These are phyloP conservation scores for Lophochroa leadbeateri DNA, from an alignment of 2,113 vertebrate species.

Conservation along the genomic window DNA sequence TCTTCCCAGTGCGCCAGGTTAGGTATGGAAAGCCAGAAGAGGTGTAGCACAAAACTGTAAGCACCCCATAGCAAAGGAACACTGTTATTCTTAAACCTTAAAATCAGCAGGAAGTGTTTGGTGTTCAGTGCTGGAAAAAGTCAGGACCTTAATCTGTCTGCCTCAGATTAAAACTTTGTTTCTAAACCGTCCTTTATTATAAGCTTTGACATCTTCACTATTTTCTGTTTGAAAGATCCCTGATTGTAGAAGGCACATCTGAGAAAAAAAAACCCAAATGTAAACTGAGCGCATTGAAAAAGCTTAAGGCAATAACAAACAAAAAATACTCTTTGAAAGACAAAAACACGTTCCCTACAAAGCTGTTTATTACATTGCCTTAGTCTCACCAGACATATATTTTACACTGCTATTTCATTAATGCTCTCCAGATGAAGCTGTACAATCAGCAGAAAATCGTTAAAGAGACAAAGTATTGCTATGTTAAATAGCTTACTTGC, in stretches of 20 bases:
- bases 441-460: constrained; percentile 14
- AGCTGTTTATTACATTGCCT: not conserved
- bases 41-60: not conserved
- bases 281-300: not conserved
- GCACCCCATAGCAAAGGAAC: not conserved
- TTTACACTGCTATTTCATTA: not conserved
- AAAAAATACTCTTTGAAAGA: not conserved
- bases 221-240: not conserved
- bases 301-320: not conserved
- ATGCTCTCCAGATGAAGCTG: constrained; percentile 2
- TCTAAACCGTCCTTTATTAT: not conserved
- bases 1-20: not conserved
- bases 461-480: constrained; percentile 14
- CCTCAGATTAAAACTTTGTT: not conserved
- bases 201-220: not conserved
- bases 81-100: not conserved
- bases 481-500: not conserved
- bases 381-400: not conserved
- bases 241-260: not conserved
- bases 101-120: not conserved
- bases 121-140: not conserved
- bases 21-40: not conserved
- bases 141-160: not conserved
- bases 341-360: not conserved
- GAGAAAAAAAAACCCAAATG: not conserved